Conservation (phyloP, 1,140 invertebrate genomes). For the Centruroides vittatus region DNA sequence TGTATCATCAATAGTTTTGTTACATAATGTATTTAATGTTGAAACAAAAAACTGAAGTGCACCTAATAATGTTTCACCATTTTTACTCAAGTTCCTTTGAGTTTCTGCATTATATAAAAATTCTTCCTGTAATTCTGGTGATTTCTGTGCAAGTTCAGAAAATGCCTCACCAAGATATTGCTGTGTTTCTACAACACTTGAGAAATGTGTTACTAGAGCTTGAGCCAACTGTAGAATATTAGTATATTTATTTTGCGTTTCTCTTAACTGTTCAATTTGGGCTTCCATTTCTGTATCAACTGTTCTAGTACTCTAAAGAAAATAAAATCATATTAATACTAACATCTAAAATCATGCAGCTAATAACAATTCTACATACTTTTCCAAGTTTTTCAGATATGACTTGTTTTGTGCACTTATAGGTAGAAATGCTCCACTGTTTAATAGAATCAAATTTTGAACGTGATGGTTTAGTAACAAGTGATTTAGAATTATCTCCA, state of each 20-base stretch:
- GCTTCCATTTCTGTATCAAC: conserved; percentile 80
- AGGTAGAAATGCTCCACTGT: conserved; percentile 93
- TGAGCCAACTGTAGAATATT: conserved; percentile 72
- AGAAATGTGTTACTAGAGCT: conserved; percentile 72
- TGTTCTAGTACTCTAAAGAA: conserved; percentile 51
- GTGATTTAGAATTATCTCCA: conserved; percentile 10
- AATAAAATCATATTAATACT: background rate
- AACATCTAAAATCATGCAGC: too few relatives aligned
- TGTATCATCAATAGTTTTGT: conserved; percentile 94
- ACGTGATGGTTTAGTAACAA: conserved; percentile 11
- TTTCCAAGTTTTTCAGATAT: conserved; percentile 91
- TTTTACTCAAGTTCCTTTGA: conserved; percentile 80
- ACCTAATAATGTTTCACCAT: conserved; percentile 70
- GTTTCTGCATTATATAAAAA: conserved; percentile 92
- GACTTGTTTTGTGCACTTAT: conserved; percentile 89
- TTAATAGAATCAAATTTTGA: conserved; percentile 78
- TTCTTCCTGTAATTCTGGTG: conserved; percentile 84
- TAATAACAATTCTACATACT: conserved; percentile 23
- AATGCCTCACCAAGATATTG: conserved; percentile 76
- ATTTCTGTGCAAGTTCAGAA: conserved; percentile 85
- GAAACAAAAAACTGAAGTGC: conserved; percentile 93
- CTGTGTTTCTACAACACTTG: conserved; percentile 70
- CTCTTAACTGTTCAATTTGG: conserved; percentile 77
- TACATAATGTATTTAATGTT: conserved; percentile 84
- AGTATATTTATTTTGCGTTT: conserved; percentile 86